Evolutionary conservation across 2,888 invertebrate genomes (phyloP), one percentile per base, ranked within the genome.

Genomic region (Eupeodes luniger): DNA sequence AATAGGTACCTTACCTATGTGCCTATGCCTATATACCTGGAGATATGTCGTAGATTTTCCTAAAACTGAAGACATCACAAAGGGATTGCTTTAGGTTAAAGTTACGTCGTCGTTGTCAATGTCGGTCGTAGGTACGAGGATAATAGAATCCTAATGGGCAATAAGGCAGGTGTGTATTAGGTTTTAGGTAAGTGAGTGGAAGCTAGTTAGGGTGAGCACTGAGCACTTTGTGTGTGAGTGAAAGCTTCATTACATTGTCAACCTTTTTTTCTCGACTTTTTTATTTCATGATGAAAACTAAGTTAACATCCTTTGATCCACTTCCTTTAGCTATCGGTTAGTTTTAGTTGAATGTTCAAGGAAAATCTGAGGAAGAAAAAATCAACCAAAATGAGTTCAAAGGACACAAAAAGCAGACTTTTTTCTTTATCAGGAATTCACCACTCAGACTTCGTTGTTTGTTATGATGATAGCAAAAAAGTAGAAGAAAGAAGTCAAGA

Each of bases 81-180:
- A 47, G 19, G 47, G 19, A 47, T 64, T 19, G 44, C 64, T 44
- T 64, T 19, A 64, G 64, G 64, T 64, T 64, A 64, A 14, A 27
- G 64, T 27, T 19, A 64, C 19, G 47, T 34, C 27, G 6, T 27
- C 27, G 27, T 27, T 27, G 27, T 27, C 27, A 27, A 27, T 27
- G 2, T 2, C 27, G 27, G 27, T 3, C 3, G 3, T 3, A 27
- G 27, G 27, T 27, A 27, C 27, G 27, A 27, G 12, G 40, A 62
- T 16, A n/a, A 47, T 64, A 64, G 47, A 64, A 64, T 9, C 64
- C 19, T 47, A 64, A 47, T 64, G 57, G 57, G 57, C 12, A 34
- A 57, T 4, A 5, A 1, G 5, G 19, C 11, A 27, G 55, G 19
- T 55, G 7, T 11, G 12, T 0, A 19, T 1, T 12, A 6, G 19